Evolutionary conservation across 2,888 invertebrate genomes (phyloP).

Genomic region (Nezara viridula): DNA sequence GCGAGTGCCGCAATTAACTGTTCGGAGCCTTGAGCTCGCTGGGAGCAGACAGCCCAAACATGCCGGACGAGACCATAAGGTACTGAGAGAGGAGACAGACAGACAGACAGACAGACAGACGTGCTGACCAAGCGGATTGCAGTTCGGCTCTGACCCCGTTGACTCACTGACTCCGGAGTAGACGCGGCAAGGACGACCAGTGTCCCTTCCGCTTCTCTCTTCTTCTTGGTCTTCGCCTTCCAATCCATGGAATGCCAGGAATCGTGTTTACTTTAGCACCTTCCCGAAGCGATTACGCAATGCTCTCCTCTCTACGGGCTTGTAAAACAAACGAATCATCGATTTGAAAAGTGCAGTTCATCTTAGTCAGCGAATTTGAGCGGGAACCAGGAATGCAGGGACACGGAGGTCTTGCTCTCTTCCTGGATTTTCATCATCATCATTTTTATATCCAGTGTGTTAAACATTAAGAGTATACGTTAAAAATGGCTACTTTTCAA

Average conservation of each 20-base stretch:
- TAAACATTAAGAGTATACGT: no score
- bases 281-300: not conserved
- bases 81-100: no score
- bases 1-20: not conserved
- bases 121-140: slow-evolving; percentile 28
- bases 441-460: no score
- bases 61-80: not conserved
- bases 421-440: not conserved
- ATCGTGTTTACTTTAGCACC: slow-evolving; percentile 12
- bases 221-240: not conserved
- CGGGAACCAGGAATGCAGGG: not conserved
- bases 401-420: not conserved
- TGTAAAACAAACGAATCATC: slow-evolving; percentile 32
- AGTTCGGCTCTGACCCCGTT: slow-evolving; percentile 6
- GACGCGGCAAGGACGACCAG: slow-evolving; percentile 22
- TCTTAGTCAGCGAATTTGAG: not conserved
- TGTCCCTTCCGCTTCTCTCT: slow-evolving; percentile 14
- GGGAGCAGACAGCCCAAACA: not conserved
- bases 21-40: not conserved
- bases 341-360: not conserved
- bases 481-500: no score
- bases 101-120: not conserved
- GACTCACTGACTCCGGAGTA: slow-evolving; percentile 32
- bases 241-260: not conserved
- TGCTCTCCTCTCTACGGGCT: not conserved